Evolutionary conservation across 1,140 invertebrate species (phyloP).

Genomic region (Tenebrio molitor): DNA sequence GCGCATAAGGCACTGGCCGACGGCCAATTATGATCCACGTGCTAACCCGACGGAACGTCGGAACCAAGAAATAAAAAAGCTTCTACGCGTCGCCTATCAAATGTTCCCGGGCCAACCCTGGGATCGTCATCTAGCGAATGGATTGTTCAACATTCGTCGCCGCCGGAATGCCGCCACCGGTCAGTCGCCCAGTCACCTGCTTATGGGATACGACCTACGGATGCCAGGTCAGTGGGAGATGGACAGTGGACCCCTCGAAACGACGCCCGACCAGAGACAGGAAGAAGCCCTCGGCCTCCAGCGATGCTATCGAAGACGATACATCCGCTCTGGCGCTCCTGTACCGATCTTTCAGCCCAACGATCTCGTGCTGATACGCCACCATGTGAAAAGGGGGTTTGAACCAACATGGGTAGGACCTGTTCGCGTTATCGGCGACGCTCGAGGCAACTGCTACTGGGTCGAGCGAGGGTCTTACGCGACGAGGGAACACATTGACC

Average conservation of each 20-base stretch:
- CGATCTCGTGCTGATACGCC: no score
- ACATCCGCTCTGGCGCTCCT: no score
- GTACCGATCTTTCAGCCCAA: background rate
- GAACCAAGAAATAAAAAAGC: conserved; percentile 30
- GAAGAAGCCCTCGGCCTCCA: background rate
- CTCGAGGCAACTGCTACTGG: no score
- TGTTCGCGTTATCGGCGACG: no score
- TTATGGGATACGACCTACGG: no score
- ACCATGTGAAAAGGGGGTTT: no score
- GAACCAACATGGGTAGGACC: no score
- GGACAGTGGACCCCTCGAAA: background rate
- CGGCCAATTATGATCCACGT: no score
- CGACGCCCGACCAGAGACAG: background rate
- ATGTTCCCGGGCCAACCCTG: background rate
- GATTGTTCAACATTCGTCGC: background rate
- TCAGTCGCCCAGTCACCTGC: background rate
- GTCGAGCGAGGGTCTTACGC: no score
- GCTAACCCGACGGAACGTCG: conserved; percentile 38
- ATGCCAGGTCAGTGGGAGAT: background rate
- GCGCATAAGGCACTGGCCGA: no score
- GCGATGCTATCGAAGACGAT: no score
- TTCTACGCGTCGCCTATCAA: background rate
- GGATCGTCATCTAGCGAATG: background rate
- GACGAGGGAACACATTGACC: background rate
- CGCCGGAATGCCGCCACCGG: background rate